Evolutionary conservation across 2,888 invertebrate species (phyloP), one percentile per base, ranked within the genome.

Genomic region (Conistra vaccinii): DNA sequence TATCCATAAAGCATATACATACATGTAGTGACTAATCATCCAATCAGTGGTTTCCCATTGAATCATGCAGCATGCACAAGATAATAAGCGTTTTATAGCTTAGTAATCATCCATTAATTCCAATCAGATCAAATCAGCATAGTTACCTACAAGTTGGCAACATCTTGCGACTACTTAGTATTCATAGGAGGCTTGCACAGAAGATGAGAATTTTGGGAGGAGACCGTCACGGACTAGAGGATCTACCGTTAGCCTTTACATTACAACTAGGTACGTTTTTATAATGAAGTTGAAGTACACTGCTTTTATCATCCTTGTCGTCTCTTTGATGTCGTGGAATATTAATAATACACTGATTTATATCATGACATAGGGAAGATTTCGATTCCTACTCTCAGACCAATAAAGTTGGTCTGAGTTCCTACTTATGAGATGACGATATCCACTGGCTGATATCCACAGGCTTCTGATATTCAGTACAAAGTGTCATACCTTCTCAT

Each of bases 91-190:
- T 70, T 45, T 73, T 69, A 70, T 72, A 73, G 53, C 70, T 35
- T 67, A 58, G 74, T 67, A 76, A 69, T 72, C 76, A 69, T 84
- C 57, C 69, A 76, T 73, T 81, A 68, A 83, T 84, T 77, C 77
- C 85, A 81, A 83, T 83, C 81, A 69, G 77, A 85, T 73, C 72
- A 68, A 83, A 77, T 85, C 81, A 79, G 51, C 76, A 63, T 68
- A 71, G 76, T 83, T 79, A n/a, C n/a, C n/a, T n/a, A 83, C 73
- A 80, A 80, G 53, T 67, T 83, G 65, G 51, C 55, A 73, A 74
- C 69, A 65, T 67, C 77, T 75, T 55, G 65, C 35, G 35, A 69
- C 66, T 65, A 71, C 71, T 77, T 77, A 80, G 74, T 78, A 85
- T 87, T 76, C 77, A 72, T 62, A 65, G 45, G 35, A 75, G 63